A percentile compares a stretch with the other conserved stretches of the same genome.
Evolutionary conservation across 2,113 vertebrate genomes (phyloP).

Genomic region (Gymnarchus niloticus): DNA sequence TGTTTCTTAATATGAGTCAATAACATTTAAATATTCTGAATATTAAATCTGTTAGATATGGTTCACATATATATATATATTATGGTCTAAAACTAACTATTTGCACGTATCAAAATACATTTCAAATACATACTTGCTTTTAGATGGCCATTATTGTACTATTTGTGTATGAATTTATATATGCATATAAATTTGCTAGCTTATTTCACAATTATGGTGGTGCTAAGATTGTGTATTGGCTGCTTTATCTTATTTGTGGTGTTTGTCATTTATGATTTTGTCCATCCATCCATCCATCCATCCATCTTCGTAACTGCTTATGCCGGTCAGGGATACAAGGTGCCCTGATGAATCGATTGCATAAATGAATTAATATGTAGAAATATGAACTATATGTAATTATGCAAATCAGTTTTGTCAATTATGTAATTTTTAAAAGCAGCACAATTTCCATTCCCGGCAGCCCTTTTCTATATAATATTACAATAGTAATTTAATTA

Average conservation of each 20-base stretch:
- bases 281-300: neutral
- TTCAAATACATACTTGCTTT: neutral
- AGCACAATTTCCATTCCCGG: neutral
- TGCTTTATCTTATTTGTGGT: no score
- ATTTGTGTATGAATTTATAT: no score
- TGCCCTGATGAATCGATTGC: neutral
- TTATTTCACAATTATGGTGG: no score
- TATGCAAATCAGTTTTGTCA: neutral
- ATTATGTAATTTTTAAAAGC: neutral
- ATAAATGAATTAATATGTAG: neutral
- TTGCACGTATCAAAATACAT: neutral
- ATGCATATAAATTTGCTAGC: no score
- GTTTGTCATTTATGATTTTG: no score
- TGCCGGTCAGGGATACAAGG: neutral
- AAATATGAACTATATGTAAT: no score
- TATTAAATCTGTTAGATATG: neutral
- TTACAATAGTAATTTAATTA: neutral
- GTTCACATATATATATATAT: neutral
- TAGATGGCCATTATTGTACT: no score
- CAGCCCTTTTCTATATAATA: neutral
- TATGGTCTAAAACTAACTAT: neutral
- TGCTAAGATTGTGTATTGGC: no score
- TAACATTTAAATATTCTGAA: neutral
- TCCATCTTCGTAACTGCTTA: neutral
- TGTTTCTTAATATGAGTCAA: neutral